Percentiles rank a stretch among this genome's conserved stretches.
Evolutionary conservation across 35 echinoderm and acorn worm genomes (phyloP).

Genomic region (Nesometra sesokonis): DNA sequence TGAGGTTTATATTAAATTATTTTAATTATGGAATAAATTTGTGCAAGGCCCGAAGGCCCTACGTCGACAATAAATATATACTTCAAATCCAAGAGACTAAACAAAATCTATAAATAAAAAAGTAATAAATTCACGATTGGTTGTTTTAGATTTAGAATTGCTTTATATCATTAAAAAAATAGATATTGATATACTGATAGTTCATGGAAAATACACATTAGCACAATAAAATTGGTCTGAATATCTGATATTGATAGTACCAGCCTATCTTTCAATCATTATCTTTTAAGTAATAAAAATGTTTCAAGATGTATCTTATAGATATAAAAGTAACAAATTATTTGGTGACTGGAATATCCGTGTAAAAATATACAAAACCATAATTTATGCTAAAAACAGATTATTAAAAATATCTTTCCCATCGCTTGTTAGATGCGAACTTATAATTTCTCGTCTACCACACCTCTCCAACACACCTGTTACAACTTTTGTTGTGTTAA

Average conservation of each 20-base stretch:
- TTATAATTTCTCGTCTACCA: not conserved
- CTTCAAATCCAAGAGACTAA: no score
- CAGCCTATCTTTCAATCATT: not conserved
- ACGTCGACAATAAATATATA: no score
- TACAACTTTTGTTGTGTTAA: not conserved
- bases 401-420: not conserved
- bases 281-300: not conserved
- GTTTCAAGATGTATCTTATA: not conserved
- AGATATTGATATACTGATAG: no score
- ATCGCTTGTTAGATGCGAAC: not conserved
- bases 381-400: not conserved
- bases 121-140: no score
- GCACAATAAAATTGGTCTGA: not conserved
- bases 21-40: no score
- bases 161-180: no score
- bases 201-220: no score
- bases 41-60: no score
- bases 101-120: no score
- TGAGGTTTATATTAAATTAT: no score
- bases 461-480: not conserved
- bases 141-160: no score
- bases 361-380: not conserved
- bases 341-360: not conserved
- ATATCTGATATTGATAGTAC: not conserved
- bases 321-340: not conserved